phyloP scores from a whole-genome alignment of 2,888 invertebrate species.

The Lithosia quadra region DNA sequence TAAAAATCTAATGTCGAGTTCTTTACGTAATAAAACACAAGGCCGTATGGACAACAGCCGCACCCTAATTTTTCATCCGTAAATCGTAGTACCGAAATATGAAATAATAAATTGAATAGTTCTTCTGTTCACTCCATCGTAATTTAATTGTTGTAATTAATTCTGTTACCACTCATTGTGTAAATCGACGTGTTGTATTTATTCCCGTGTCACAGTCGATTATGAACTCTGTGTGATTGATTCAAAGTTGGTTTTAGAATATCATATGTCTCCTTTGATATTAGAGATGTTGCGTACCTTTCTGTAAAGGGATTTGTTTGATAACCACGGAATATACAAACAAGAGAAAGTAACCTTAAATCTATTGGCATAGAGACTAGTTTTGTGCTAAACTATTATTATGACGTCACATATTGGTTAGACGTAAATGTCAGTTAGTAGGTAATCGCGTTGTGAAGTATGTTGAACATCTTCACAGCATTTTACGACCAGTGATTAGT shows the following conservation, averaged over 20 bases:
- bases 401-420: no score
- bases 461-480: no score
- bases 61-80: background rate
- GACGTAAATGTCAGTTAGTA: no score
- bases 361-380: no score
- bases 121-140: slow-evolving; percentile 32
- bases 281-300: slow-evolving; percentile 1
- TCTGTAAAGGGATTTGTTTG: no score
- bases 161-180: slow-evolving; percentile 49
- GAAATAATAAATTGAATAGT: background rate
- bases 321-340: no score
- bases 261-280: slow-evolving; percentile 28
- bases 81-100: background rate
- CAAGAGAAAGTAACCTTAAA: no score
- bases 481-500: no score
- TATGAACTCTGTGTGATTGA: slow-evolving; percentile 42
- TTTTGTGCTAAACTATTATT: no score
- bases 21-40: background rate
- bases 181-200: slow-evolving; percentile 49
- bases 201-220: slow-evolving; percentile 40
- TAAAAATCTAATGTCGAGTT: background rate
- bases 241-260: slow-evolving; percentile 34
- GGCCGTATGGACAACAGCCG: no score
- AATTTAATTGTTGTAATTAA: slow-evolving; percentile 25
- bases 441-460: no score